Evolutionary conservation across 2,888 invertebrate genomes (phyloP), one percentile per base, ranked within the genome.

Genomic region (Nymphalis urticae): DNA sequence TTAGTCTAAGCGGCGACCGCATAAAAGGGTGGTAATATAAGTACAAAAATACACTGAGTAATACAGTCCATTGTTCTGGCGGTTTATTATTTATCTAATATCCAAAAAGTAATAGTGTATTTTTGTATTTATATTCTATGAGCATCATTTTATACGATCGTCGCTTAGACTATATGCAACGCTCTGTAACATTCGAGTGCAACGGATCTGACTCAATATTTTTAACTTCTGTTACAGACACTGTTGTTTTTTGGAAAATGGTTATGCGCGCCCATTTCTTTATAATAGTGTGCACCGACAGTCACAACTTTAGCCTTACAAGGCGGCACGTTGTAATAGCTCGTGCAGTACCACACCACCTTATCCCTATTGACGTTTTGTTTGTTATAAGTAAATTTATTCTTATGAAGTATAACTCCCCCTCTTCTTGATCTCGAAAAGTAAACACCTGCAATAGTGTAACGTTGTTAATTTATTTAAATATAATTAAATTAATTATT

Each of bases 381-480:
- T 71, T 76, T 78, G 73, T 85, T 78, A 65, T 75, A 85, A 32
- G 76, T 80, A 67, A 81, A 80, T 4, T 75, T 71, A 0, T 79
- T 77, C 54, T 80, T 63, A 69, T 83, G 79, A 48, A 85, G 74
- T 19, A 82, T 73, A 1, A 73, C 64, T 0, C 83, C 83, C 6
- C 85, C 85, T 17, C 85, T 79, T 62, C 80, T 80, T 4, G 85
- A 84, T 50, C 75, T 66, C 1, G 81, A 66, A 61, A 71, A 76
- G 70, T 67, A 79, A 54, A 75, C 58, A 54, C 51, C 69, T 70
- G 66, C 7, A 70, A 70, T 36, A 48, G 0, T 42, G 42, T 48
- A n/a, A 47, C 1, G 16, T 16, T 24, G 21, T 60, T 32, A 48
- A 10, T 21, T 21, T 13, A 48, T 47, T 24, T 42, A 19, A 19